Percentiles rank a stretch among this genome's conserved stretches.
Evolutionary conservation across 2,888 invertebrate species (phyloP).

Genomic region (Fissipunctia ypsillon): DNA sequence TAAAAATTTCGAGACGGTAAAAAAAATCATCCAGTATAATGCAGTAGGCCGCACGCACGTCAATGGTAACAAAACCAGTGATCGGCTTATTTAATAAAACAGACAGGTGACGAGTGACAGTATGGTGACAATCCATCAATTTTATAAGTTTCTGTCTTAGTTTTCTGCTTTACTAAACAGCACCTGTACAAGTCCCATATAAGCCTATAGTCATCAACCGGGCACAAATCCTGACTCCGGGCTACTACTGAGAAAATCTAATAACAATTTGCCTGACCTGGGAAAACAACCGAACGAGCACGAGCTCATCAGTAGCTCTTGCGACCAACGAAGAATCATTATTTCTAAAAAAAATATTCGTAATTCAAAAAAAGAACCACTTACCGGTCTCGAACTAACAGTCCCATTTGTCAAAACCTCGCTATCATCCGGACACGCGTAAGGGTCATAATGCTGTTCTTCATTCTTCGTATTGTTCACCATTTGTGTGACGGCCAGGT

Average conservation of each 20-base stretch:
- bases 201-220: not conserved
- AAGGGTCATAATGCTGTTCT: constrained; percentile 78
- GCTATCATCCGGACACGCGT: constrained; percentile 85
- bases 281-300: too few relatives aligned
- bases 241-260: not conserved
- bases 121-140: not conserved
- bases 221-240: not conserved
- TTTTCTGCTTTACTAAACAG: not conserved
- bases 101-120: too few relatives aligned
- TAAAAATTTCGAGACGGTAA: too few relatives aligned
- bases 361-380: constrained; percentile 49
- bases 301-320: not conserved
- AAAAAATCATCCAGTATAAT: too few relatives aligned
- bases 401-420: constrained; percentile 81
- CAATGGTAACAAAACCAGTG: not conserved
- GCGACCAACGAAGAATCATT: not conserved
- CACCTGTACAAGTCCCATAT: not conserved
- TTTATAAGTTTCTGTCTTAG: not conserved
- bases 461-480: constrained; percentile 86
- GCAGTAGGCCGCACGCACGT: not conserved
- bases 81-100: not conserved
- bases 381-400: constrained; percentile 81
- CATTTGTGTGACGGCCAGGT: constrained; percentile 93
- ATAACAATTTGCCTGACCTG: not conserved
- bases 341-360: not conserved